phyloP scores from a whole-genome alignment of 2,113 vertebrate species.

The Dasyurus viverrinus region DNA sequence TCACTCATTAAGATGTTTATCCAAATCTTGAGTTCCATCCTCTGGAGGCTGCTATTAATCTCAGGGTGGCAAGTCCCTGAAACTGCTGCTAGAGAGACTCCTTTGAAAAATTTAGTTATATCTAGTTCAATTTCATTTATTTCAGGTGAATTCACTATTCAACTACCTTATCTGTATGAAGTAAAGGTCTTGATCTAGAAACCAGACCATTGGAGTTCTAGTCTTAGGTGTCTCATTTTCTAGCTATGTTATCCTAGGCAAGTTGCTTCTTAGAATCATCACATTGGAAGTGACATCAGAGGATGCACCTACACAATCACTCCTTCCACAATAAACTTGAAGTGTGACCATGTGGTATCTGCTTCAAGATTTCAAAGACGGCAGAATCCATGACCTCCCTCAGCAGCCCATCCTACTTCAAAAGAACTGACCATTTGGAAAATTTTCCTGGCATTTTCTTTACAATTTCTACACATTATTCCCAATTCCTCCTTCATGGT shows the following conservation, averaged over 20 bases:
- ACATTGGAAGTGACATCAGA: not conserved
- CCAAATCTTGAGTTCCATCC: not conserved
- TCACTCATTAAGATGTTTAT: not conserved
- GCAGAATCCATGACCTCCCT: not conserved
- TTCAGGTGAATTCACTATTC: not conserved
- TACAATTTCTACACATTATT: not conserved
- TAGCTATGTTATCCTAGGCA: conserved; percentile 6
- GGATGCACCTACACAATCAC: not conserved
- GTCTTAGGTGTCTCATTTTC: not conserved
- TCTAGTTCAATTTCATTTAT: not conserved
- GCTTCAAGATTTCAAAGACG: not conserved
- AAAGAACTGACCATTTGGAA: not conserved
- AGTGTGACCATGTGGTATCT: not conserved
- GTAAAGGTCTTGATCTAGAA: not conserved
- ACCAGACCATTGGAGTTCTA: not conserved
- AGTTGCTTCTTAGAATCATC: not conserved
- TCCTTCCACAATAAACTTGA: not conserved
- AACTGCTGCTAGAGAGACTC: not conserved
- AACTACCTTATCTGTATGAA: not conserved
- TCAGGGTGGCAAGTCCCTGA: not conserved
- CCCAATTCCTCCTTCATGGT: not conserved
- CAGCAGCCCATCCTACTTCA: not conserved
- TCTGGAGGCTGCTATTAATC: not conserved
- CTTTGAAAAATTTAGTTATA: not conserved
- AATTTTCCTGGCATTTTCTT: not conserved